Base-by-base conservation (phyloP, 2,113 vertebrate genomes). In the Rutilus rutilus region DNA sequence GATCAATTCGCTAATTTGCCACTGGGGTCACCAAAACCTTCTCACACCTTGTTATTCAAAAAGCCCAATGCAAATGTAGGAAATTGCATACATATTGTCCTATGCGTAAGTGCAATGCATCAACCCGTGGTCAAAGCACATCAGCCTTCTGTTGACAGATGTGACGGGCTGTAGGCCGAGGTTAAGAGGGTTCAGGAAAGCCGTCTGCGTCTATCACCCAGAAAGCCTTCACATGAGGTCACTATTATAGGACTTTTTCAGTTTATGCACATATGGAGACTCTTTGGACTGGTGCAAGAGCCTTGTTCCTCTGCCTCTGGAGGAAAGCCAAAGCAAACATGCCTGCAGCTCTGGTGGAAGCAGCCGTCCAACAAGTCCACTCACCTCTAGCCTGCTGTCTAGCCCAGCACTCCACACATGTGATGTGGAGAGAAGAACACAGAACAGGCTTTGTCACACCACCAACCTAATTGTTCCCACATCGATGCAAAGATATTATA, bases 291-390 rank as follows among this genome's bases (percentile, higher is more conserved):
- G 73, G 75, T 83, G 88, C 90, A 90, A 57, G 76, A 82, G 17
- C 4, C 87, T 84, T 90, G 87, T 85, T 87, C 85, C 85, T 79
- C 85, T 89, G 86, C 73, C 33, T 71, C 82, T 95, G 94, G 92
- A 91, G 2, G 7, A 0, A 21, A 59, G 92, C 94, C 94, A 95
- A 93, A 54, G 84, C 88, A 95, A 94, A 93, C 90, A 95, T 73
- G 80, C 83, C 88, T 83, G 57, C 57, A 87, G 92, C 88, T 90
- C 90, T 90, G 90, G 60, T 14, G 88, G 82, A 92, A 92, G 93
- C 85, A 88, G 67, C 67, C 36, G 67, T 54, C 25, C 23, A 74
- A 74, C 12, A 10, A 45, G 59, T 69, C 80, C 50, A 19, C 50
- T 57, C 73, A 75, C 47, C 69, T 25, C 33, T 54, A 57, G 54